These are phyloP conservation scores for Protosalanx chinensis DNA, from an alignment of 2,797 vertebrate genomes.

Conservation along the genomic window DNA sequence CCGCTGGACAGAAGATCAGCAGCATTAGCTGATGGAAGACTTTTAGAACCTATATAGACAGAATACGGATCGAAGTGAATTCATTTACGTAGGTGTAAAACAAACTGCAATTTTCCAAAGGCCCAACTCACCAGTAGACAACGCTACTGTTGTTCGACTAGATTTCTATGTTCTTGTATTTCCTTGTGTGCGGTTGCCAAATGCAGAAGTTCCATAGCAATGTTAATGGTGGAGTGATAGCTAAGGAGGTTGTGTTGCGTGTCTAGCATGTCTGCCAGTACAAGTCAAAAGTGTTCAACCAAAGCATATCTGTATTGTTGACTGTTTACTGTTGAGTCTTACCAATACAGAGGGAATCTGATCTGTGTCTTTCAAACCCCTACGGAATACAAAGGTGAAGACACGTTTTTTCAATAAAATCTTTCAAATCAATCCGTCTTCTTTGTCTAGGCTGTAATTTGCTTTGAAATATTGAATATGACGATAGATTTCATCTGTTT, in stretches of 20 bases:
- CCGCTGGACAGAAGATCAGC: too few species aligned
- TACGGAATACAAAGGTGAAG: too few species aligned
- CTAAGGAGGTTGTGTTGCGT: background rate
- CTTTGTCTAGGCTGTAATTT: too few species aligned
- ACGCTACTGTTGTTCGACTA: too few species aligned
- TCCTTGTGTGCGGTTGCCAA: too few species aligned
- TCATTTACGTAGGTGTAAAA: conserved; percentile 32
- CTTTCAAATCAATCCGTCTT: too few species aligned
- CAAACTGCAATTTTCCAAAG: conserved; percentile 24
- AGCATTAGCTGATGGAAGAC: background rate
- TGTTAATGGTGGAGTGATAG: background rate
- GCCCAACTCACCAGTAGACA: too few species aligned
- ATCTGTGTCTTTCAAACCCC: background rate
- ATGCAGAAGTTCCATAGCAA: too few species aligned
- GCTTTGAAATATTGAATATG: too few species aligned
- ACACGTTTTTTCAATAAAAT: too few species aligned
- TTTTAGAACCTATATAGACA: background rate
- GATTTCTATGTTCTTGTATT: too few species aligned
- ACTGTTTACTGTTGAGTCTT: background rate
- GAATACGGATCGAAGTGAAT: conserved; percentile 36
- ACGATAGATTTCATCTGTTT: too few species aligned
- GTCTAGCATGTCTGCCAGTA: background rate
- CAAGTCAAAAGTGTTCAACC: background rate
- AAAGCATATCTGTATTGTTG: background rate
- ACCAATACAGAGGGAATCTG: background rate